These are phyloP conservation scores for Oostethus manadensis DNA, from an alignment of 2,113 vertebrate genomes.

Conservation along the genomic window DNA sequence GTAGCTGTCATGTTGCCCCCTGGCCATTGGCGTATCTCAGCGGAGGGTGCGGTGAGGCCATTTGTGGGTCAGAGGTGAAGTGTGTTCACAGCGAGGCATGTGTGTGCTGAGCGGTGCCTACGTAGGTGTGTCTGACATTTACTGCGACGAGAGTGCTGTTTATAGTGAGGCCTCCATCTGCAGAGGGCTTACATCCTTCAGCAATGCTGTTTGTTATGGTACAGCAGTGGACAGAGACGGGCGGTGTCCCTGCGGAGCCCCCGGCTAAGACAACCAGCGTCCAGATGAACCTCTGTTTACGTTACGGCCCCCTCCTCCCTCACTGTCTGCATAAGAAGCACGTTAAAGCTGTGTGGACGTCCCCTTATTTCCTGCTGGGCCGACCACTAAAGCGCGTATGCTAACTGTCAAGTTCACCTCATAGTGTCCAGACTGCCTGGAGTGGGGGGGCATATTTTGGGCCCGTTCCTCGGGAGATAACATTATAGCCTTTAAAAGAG, in stretches of 20 bases:
- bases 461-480: neutral
- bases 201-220: neutral
- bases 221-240: neutral
- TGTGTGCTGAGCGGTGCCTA: conserved; percentile 56
- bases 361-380: conserved; percentile 38
- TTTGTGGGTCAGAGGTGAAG: too few relatives aligned
- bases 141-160: conserved; percentile 67
- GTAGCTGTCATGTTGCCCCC: too few relatives aligned
- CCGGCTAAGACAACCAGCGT: conserved; percentile 28
- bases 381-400: conserved; percentile 24
- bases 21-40: too few relatives aligned
- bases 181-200: too few relatives aligned
- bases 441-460: neutral
- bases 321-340: conserved; percentile 36
- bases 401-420: conserved; percentile 41
- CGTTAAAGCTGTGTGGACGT: conserved; percentile 18
- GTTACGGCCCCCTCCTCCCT: neutral
- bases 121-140: conserved; percentile 78
- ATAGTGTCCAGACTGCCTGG: conserved; percentile 45
- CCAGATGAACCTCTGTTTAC: conserved; percentile 46
- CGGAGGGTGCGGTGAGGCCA: too few relatives aligned
- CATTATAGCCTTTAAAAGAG: conserved; percentile 9
- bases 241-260: conserved; percentile 10
- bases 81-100: too few relatives aligned
- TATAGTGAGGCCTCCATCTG: conserved; percentile 56